Conservation (phyloP, 2,888 invertebrate species). For the Eupithecia tripunctaria region DNA sequence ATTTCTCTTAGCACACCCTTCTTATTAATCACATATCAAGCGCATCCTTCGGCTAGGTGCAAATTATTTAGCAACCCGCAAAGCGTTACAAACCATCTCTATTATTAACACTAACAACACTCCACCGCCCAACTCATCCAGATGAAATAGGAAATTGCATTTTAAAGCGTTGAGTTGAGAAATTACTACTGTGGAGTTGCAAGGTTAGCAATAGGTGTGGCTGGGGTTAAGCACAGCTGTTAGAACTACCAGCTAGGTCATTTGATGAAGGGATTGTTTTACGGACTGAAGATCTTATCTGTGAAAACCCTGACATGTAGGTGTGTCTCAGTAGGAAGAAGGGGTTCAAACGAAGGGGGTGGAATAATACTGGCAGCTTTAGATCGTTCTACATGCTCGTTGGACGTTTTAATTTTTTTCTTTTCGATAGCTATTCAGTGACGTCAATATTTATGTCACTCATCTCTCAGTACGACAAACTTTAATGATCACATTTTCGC, state of each 20-base stretch:
- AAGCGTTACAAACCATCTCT: constrained; percentile 14
- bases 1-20: neutral
- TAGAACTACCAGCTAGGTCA: neutral
- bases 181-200: constrained; percentile 16
- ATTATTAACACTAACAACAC: constrained; percentile 23
- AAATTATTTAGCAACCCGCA: constrained; percentile 3
- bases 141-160: constrained; percentile 33
- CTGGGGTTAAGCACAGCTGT: neutral
- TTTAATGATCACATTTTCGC: neutral
- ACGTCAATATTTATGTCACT: neutral
- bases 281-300: neutral
- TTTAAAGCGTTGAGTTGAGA: constrained; percentile 20
- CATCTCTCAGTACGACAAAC: neutral
- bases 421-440: neutral
- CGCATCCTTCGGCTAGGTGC: neutral
- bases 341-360: neutral
- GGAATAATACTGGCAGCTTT: neutral
- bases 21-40: neutral
- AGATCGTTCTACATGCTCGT: too few species aligned
- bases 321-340: neutral
- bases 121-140: constrained; percentile 9
- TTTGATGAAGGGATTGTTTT: neutral
- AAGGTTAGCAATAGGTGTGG: constrained; percentile 9
- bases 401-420: too few species aligned
- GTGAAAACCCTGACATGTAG: neutral